A percentile compares a stretch with the other conserved stretches of the same genome.
phyloP scores from a whole-genome alignment of 2,888 invertebrate genomes.

The Drosophila neotestacea region DNA sequence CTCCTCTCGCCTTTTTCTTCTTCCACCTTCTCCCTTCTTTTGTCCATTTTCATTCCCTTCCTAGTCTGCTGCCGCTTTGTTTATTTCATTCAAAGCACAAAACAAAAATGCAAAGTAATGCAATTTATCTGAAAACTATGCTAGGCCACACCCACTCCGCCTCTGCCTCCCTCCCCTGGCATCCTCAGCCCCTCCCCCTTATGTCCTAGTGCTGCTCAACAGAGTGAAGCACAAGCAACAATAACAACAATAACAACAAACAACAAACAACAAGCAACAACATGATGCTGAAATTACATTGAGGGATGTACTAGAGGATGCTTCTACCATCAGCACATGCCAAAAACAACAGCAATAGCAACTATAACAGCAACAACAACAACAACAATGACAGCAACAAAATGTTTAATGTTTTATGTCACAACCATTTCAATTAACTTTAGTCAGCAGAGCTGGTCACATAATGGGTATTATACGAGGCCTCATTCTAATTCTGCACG shows the following conservation, averaged over 20 bases:
- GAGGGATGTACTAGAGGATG: slow-evolving; percentile 30
- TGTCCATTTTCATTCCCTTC: neutral
- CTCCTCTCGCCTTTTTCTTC: too few species aligned
- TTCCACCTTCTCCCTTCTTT: neutral
- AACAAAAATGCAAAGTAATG: slow-evolving; percentile 71
- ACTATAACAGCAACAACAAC: slow-evolving; percentile 4
- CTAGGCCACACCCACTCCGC: slow-evolving; percentile 46
- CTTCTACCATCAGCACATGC: slow-evolving; percentile 11
- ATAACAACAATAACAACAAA: slow-evolving; percentile 34
- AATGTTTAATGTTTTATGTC: slow-evolving; percentile 60
- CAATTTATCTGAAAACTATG: slow-evolving; percentile 74
- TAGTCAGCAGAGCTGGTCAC: slow-evolving; percentile 34
- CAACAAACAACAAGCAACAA: slow-evolving; percentile 33
- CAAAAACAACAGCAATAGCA: slow-evolving; percentile 10
- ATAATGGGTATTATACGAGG: slow-evolving; percentile 28
- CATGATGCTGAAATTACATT: slow-evolving; percentile 55
- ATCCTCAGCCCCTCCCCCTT: too few species aligned
- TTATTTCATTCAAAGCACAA: slow-evolving; percentile 64
- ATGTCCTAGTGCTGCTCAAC: slow-evolving; percentile 9
- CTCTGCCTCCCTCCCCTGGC: neutral
- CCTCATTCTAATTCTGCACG: slow-evolving; percentile 13
- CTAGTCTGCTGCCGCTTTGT: slow-evolving; percentile 31
- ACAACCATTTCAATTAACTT: slow-evolving; percentile 63
- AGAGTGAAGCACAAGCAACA: slow-evolving; percentile 31
- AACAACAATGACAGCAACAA: slow-evolving; percentile 10